These are phyloP conservation scores for Dilophus febrilis DNA, from an alignment of 2,888 invertebrate species.

Conservation along the genomic window DNA sequence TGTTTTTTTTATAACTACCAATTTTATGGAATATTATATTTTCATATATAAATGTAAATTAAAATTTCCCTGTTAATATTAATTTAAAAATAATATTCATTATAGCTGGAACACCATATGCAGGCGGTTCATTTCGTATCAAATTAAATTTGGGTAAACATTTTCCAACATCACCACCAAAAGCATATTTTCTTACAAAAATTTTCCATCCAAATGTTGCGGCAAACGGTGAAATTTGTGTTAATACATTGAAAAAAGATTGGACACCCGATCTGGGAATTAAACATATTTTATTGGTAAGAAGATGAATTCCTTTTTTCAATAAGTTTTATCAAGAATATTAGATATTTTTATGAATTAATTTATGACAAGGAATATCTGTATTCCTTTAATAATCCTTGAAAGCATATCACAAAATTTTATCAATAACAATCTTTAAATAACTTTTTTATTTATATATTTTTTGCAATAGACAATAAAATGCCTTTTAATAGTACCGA, in stretches of 20 bases:
- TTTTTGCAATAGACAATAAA: conserved; percentile 55
- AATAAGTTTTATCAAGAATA: not conserved
- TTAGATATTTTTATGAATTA: too few relatives aligned
- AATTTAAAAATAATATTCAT: conserved; percentile 3
- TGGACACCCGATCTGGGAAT: conserved; percentile 94
- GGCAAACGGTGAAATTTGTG: conserved; percentile 86
- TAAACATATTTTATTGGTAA: conserved; percentile 77
- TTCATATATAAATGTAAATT: too few relatives aligned
- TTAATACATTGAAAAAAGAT: conserved; percentile 88
- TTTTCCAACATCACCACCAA: conserved; percentile 82
- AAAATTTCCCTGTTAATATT: too few relatives aligned
- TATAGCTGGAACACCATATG: conserved; percentile 79
- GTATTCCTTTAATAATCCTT: too few relatives aligned
- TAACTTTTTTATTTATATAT: not conserved
- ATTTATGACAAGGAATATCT: too few relatives aligned
- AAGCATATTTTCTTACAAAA: conserved; percentile 84
- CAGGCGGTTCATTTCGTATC: conserved; percentile 74
- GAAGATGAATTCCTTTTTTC: too few relatives aligned
- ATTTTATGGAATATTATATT: too few relatives aligned
- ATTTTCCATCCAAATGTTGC: conserved; percentile 97
- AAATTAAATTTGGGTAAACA: conserved; percentile 82
- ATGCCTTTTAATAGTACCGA: conserved; percentile 91
- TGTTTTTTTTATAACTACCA: too few relatives aligned
- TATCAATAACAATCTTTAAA: not conserved
- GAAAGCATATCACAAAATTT: not conserved